Conservation (phyloP, 2,113 vertebrate species). For the Megaceryle maxima region DNA sequence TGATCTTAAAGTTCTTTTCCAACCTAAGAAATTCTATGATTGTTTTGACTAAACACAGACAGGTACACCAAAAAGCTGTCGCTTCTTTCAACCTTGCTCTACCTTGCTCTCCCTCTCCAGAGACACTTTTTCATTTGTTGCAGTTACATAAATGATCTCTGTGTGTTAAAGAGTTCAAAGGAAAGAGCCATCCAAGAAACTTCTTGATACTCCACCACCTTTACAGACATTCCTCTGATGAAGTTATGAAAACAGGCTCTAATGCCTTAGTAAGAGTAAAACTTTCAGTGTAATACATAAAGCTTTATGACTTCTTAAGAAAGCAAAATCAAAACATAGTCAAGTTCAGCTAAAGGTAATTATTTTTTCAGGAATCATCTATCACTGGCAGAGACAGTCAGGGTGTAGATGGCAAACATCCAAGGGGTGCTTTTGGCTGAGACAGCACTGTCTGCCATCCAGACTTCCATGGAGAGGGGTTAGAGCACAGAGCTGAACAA, state of each 20-base stretch:
- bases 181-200: background rate
- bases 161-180: background rate
- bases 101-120: background rate
- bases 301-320: background rate
- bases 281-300: background rate
- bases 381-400: background rate
- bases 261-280: background rate
- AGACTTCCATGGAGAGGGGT: background rate
- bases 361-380: background rate
- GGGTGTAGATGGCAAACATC: background rate
- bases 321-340: background rate
- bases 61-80: background rate
- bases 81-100: background rate
- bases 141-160: background rate
- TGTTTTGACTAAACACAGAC: constrained; percentile 18
- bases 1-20: background rate
- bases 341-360: background rate
- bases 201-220: background rate
- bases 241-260: background rate
- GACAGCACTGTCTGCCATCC: background rate
- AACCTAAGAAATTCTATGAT: background rate
- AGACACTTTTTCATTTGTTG: background rate
- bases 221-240: background rate
- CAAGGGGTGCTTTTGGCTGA: background rate
- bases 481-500: background rate